Evolutionary conservation across 2,797 vertebrate genomes (phyloP).

Genomic region (Sciurus vulgaris): DNA sequence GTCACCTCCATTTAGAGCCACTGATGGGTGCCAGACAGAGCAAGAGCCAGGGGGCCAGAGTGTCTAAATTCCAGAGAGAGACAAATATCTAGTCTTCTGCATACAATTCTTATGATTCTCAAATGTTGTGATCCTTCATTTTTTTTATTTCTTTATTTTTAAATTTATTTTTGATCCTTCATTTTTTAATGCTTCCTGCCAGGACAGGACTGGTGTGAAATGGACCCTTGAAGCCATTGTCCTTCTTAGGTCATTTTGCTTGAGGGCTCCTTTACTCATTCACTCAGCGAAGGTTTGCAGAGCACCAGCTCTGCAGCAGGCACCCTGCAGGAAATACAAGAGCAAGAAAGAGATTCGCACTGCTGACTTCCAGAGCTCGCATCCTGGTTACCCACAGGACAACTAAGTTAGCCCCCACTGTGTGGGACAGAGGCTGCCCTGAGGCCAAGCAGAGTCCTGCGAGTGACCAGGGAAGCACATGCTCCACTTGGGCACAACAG

Average conservation of each 20-base stretch:
- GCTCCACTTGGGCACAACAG: not conserved
- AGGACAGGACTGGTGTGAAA: not conserved
- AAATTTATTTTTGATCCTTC: too few species aligned
- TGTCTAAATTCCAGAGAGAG: not conserved
- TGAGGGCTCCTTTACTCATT: not conserved
- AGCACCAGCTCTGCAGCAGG: too few species aligned
- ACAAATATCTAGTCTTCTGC: not conserved
- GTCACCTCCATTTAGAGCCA: not conserved
- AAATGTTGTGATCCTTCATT: not conserved
- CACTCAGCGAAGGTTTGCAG: not conserved
- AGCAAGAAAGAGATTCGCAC: not conserved
- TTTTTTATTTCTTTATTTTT: too few species aligned
- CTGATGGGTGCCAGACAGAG: not conserved
- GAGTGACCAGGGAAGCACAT: too few species aligned
- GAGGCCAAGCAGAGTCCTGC: not conserved
- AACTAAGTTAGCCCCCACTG: rapidly evolving
- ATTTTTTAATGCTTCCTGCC: not conserved
- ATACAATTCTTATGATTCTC: not conserved
- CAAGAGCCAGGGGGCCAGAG: not conserved
- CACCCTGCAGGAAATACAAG: not conserved
- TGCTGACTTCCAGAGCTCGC: not conserved
- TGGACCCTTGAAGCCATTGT: not conserved
- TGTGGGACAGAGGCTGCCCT: not conserved
- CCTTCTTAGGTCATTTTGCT: not conserved
- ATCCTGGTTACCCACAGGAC: not conserved